These are phyloP conservation scores for Pachypsylla venusta DNA, from an alignment of 1,140 invertebrate genomes.

Conservation along the genomic window DNA sequence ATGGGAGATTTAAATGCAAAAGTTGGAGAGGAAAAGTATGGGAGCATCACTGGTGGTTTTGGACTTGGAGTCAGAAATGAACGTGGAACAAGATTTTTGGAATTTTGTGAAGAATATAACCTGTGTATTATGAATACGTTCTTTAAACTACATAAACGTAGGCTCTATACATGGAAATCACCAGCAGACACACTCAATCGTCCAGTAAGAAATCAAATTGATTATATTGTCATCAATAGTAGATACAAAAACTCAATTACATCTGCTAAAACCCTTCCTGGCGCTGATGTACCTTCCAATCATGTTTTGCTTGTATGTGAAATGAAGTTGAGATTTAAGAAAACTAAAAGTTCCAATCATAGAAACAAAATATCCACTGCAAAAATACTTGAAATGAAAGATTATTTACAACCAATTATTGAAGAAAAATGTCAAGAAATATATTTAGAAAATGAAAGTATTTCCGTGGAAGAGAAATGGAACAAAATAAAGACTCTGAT, in stretches of 20 bases:
- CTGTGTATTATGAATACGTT: conserved; percentile 25
- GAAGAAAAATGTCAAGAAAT: not conserved
- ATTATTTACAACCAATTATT: not conserved
- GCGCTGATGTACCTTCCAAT: conserved; percentile 21
- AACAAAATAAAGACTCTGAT: not conserved
- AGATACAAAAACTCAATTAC: conserved; percentile 25
- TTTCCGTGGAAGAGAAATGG: not conserved
- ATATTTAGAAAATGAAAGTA: not conserved
- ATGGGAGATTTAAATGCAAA: conserved; percentile 26
- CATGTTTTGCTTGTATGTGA: conserved; percentile 24
- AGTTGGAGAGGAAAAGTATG: conserved; percentile 20
- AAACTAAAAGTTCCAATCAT: not conserved
- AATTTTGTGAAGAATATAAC: conserved; percentile 27
- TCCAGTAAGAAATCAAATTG: conserved; percentile 28
- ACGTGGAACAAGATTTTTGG: conserved; percentile 23
- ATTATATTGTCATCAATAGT: conserved; percentile 26
- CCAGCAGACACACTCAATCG: conserved; percentile 22
- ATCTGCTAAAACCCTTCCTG: conserved; percentile 23
- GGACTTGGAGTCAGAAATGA: conserved; percentile 26
- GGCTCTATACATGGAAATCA: conserved; percentile 28
- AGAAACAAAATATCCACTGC: not conserved
- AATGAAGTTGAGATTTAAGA: conserved; percentile 8
- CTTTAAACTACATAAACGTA: conserved; percentile 24
- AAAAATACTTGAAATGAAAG: not conserved
- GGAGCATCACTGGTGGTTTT: conserved; percentile 15